These are phyloP conservation scores for Choloepus didactylus DNA, from an alignment of 2,797 vertebrate species.

Conservation along the genomic window DNA sequence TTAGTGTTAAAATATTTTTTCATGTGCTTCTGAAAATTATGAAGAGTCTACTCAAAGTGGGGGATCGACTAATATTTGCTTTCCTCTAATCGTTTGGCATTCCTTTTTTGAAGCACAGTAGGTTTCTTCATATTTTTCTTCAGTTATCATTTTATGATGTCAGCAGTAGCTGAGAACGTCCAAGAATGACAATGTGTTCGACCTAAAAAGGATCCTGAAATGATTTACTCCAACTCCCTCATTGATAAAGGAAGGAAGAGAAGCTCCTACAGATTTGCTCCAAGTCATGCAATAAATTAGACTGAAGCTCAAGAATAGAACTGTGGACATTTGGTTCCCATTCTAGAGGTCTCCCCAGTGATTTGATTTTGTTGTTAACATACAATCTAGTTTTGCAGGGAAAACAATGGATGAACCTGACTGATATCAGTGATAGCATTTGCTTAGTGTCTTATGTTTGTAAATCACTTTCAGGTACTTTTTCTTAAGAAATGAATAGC, in stretches of 20 bases:
- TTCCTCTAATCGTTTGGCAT: neutral
- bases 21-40: neutral
- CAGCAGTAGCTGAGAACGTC: neutral
- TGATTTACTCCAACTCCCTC: neutral
- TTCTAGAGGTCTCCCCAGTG: neutral
- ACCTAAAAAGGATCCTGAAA: neutral
- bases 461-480: neutral
- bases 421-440: neutral
- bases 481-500: constrained; percentile 23
- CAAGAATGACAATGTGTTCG: neutral
- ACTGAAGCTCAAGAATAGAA: neutral
- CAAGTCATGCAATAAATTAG: neutral
- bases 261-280: neutral
- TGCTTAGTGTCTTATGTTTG: neutral
- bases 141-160: neutral
- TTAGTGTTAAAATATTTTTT: neutral
- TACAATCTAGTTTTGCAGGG: neutral
- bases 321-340: neutral
- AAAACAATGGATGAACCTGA: neutral
- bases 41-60: neutral
- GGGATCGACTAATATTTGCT: neutral
- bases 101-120: neutral
- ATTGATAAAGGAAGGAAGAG: neutral
- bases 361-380: neutral
- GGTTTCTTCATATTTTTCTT: neutral